Evolutionary conservation across 2,888 invertebrate genomes (phyloP), one percentile per base, ranked within the genome.

Genomic region (Coleophora flavipennella): DNA sequence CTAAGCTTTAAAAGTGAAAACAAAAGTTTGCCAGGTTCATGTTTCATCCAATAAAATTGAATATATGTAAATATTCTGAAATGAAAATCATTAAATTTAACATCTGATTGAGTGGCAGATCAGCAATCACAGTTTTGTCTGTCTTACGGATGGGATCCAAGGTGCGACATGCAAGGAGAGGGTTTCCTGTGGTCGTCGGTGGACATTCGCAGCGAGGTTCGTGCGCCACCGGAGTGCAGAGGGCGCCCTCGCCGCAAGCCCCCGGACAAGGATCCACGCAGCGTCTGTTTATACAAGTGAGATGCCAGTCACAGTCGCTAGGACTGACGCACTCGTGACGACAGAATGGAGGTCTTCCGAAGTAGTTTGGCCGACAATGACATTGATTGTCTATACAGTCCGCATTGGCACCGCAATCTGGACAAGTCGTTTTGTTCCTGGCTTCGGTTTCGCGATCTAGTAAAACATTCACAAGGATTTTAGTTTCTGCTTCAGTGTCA

Each of bases 261-360:
- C 92, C 91, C 0, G 89, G 90, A 57, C 93, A 93, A 3, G 92
- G 92, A 62, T 92, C 90, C 44, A 86, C 75, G 60, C 93, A 93
- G 66, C 89, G 91, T 58, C 89, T 89, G 55, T 88, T 88, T 34
- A 90, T 77, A 51, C 93, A 93, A 31, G 91, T 90, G 45, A 86
- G 86, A 53, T 88, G 89, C 48, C 90, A 88, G 13, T 88, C 80
- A 64, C 92, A 93, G 57, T 92, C 92, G 14, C 88, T 88, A 59
- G 91, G 91, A 42, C 90, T 73, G 3, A 89, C 72, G 72, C 92
- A 92, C 69, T 92, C 92, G 26, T 91, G 90, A 49, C 89, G 87
- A 64, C 92, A 92, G 50, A 88, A 90, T 53, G 91, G 92, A 34
- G 93, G 92, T 55, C 89, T 86, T 48, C 93, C 94, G 43, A 89